Evolutionary conservation across 2,888 invertebrate genomes (phyloP).

Genomic region (Bombyx huttoni): DNA sequence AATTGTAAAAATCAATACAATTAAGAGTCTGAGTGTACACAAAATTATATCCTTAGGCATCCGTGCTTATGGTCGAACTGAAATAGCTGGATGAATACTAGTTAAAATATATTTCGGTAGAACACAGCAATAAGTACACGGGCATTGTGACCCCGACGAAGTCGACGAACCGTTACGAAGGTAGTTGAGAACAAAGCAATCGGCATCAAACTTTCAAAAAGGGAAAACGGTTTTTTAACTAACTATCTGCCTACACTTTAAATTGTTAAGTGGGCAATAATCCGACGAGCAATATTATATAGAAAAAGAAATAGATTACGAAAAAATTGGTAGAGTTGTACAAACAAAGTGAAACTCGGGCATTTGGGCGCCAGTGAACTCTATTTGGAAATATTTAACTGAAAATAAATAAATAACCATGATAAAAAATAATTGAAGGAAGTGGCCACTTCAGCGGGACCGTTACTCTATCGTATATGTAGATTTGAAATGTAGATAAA

Average conservation of each 20-base stretch:
- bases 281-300: no score
- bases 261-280: no score
- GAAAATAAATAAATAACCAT: background rate
- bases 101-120: no score
- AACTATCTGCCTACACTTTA: no score
- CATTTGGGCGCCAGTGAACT: background rate
- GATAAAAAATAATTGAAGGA: background rate
- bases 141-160: background rate
- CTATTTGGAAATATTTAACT: background rate
- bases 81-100: no score
- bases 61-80: no score
- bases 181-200: background rate
- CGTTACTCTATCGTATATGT: background rate
- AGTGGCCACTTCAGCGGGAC: background rate
- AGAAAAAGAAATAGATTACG: no score
- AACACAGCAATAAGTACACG: background rate
- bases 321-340: background rate
- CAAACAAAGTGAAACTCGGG: background rate
- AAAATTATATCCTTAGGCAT: no score
- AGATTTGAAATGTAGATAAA: background rate
- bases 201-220: no score
- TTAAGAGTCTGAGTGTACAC: no score
- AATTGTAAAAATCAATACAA: no score
- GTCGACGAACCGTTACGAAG: background rate
- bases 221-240: no score